A percentile compares a stretch with the other conserved stretches of the same genome.
phyloP scores from a whole-genome alignment of 2,888 invertebrate genomes.

The Dioctria rufipes region DNA sequence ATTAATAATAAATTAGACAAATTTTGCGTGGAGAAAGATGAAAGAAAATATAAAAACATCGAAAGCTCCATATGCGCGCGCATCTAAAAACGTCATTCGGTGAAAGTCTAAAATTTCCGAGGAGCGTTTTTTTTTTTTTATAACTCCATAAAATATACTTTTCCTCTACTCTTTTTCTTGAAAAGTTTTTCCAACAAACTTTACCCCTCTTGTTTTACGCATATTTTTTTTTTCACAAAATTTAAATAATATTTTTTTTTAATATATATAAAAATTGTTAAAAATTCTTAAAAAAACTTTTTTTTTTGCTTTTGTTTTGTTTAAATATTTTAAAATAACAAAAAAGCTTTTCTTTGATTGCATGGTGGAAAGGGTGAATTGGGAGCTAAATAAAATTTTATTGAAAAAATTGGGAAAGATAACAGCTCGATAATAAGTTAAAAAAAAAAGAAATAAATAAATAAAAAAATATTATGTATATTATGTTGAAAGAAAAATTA shows the following conservation, averaged over 20 bases:
- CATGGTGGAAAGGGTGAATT: not conserved
- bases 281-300: slow-evolving; percentile 15
- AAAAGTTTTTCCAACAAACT: slow-evolving; percentile 33
- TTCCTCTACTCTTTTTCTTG: slow-evolving; percentile 8
- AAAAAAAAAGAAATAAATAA: not conserved
- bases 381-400: slow-evolving; percentile 28
- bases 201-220: slow-evolving; percentile 51
- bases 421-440: slow-evolving; percentile 5
- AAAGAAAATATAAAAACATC: slow-evolving; percentile 51
- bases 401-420: slow-evolving; percentile 4
- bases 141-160: not conserved
- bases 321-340: slow-evolving; percentile 28
- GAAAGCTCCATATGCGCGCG: slow-evolving; percentile 53
- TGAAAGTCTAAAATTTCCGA: slow-evolving; percentile 26
- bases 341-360: slow-evolving; percentile 37
- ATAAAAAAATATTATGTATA: slow-evolving; percentile 1
- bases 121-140: slow-evolving; percentile 15
- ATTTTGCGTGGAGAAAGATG: slow-evolving; percentile 45
- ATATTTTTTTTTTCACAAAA: slow-evolving; percentile 33
- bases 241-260: slow-evolving; percentile 4
- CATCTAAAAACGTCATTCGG: slow-evolving; percentile 39
- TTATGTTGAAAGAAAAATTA: not conserved
- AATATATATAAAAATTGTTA: slow-evolving; percentile 7
- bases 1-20: not conserved
- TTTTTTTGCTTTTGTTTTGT: not conserved